Base-by-base conservation (phyloP, 1,140 invertebrate species). In the Euschistus heros region DNA sequence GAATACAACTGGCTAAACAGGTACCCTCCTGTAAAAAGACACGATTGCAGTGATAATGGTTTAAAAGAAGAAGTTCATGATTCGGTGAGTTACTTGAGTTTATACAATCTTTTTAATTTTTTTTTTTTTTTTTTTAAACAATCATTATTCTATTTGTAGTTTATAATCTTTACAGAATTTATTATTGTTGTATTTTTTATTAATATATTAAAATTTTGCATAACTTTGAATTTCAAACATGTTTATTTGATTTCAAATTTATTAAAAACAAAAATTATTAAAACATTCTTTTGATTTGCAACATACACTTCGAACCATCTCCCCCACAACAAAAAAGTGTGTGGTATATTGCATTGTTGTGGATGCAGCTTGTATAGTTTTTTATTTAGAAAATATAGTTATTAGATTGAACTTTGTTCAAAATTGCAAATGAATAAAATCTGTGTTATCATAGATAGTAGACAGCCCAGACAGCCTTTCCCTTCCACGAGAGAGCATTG, bases 401-500 rank as follows among this genome's bases (percentile, higher is more conserved):
- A 2, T 4, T 14, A 3, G 46, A 8, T 14, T 50, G n/a, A 63
- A 22, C 8, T 15, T 18, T 6, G 7, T 50, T 3, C 7, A 17
- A 30, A 30, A 30, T 30, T 30, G 2, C 3, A 30, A 4, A 30
- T 30, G 27, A 17, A 30, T 7, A 54, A 17, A 4, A 55, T 26
- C n/a, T n/a, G 18, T 44, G 46, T 62, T 37, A 46, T n/a, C 10
- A 37, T 37, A 74, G 46, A 74, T 75, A 44, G 71, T 77, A 63
- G 79, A 82, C 67, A 80, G 78, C 72, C 78, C 80, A 33, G 84
- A 87, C 69, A 37, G 33, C 13, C 75, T 84, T 65, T 75, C 79
- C 67, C 75, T 85, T 69, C 76, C 83, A 46, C 73, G 82, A 73
- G 76, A 81, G 69, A 80, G 78, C 70, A 81, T 86, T 71, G 81